Evolutionary conservation across 1,140 invertebrate species (phyloP).

Genomic region (Ostrea edulis): DNA sequence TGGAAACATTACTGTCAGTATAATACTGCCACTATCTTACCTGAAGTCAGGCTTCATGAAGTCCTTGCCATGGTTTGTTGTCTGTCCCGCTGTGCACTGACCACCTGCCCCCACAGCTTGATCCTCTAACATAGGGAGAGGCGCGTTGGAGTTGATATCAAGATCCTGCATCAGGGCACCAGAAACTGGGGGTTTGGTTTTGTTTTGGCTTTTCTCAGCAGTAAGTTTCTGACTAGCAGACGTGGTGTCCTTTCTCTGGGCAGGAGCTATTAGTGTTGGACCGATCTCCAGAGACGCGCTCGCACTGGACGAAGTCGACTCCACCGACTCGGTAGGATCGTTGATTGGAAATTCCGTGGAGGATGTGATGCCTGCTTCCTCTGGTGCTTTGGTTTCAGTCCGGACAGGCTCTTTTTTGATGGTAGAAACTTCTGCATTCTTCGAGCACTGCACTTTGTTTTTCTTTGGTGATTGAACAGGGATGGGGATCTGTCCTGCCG

Average conservation of each 20-base stretch:
- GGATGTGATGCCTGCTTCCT: neutral
- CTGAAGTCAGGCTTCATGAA: slow-evolving; percentile 48
- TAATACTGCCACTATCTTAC: neutral
- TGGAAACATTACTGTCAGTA: no score
- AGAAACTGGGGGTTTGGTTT: neutral
- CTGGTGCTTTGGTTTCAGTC: neutral
- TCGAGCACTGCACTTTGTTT: neutral
- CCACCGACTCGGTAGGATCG: slow-evolving; percentile 12
- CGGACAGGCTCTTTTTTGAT: neutral
- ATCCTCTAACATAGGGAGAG: neutral
- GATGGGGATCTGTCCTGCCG: slow-evolving; percentile 31
- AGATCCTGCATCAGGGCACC: neutral
- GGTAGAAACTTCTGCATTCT: neutral
- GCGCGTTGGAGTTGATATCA: slow-evolving; percentile 40
- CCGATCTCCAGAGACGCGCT: slow-evolving; percentile 51
- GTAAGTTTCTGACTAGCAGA: neutral
- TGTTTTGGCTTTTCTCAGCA: neutral
- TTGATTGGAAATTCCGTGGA: slow-evolving; percentile 32
- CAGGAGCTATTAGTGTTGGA: slow-evolving; percentile 46
- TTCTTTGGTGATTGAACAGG: slow-evolving; percentile 42
- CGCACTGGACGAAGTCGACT: neutral
- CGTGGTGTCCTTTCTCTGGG: no score
- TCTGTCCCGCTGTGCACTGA: neutral
- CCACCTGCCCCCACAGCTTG: neutral
- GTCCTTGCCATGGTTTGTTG: slow-evolving; percentile 24